A percentile compares a stretch with the other conserved stretches of the same genome.
Evolutionary conservation across 2,797 vertebrate species (phyloP).

Genomic region (Melanogrammus aeglefinus): DNA sequence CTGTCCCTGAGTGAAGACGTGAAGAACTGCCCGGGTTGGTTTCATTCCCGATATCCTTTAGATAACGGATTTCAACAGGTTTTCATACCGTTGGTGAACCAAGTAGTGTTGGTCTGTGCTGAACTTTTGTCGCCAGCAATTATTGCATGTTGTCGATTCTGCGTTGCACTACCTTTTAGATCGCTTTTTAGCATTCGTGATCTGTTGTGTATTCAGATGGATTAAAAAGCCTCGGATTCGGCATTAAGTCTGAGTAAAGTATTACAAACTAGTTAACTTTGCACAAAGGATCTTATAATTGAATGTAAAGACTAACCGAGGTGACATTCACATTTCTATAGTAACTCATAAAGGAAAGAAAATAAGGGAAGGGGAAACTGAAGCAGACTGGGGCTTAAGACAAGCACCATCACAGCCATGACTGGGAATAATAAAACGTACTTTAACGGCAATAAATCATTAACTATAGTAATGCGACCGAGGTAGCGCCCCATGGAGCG

Average conservation of each 20-base stretch:
- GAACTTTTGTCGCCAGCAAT: background rate
- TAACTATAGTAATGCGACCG: background rate
- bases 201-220: too few relatives aligned
- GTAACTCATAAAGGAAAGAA: background rate
- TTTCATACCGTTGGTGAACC: background rate
- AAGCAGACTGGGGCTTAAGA: background rate
- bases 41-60: background rate
- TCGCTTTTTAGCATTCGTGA: background rate
- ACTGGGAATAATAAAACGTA: background rate
- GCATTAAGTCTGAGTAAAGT: background rate
- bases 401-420: background rate
- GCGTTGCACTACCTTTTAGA: background rate
- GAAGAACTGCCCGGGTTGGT: too few relatives aligned
- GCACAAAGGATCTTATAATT: background rate
- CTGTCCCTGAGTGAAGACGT: background rate
- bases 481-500: background rate
- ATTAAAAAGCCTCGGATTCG: background rate
- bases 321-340: background rate
- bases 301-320: background rate
- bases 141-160: background rate
- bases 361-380: background rate
- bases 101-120: too few relatives aligned
- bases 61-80: background rate
- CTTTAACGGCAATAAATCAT: background rate
- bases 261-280: background rate